Evolutionary conservation across 23 tunicate species (phyloP).

Genomic region (Styela clava): DNA sequence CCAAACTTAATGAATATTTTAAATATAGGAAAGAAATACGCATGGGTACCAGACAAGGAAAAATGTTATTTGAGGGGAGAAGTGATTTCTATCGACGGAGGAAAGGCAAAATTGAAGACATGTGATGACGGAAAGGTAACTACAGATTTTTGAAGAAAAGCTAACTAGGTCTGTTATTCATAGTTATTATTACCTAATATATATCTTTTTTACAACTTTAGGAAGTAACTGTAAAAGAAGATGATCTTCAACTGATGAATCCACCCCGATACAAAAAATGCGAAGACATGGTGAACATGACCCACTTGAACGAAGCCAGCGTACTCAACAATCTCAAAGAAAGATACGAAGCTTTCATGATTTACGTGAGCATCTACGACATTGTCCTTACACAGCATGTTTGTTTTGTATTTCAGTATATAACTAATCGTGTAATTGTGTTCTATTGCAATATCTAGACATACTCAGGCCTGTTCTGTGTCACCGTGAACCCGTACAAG

Average conservation of each 20-base stretch:
- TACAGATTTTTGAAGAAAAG: too few species aligned
- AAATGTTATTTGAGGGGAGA: constrained; percentile 63
- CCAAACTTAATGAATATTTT: too few species aligned
- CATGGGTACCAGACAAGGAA: constrained; percentile 72
- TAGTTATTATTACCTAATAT: too few species aligned
- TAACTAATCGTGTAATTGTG: too few species aligned
- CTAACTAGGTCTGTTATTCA: too few species aligned
- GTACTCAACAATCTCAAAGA: constrained; percentile 70
- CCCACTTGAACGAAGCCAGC: constrained; percentile 89
- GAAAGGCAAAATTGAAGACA: constrained; percentile 64
- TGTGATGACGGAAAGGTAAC: constrained; percentile 49
- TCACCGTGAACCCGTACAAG: constrained; percentile 75
- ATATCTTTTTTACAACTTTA: neutral
- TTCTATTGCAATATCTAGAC: too few species aligned
- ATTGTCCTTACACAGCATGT: too few species aligned
- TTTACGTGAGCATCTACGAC: constrained; percentile 51
- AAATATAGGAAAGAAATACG: constrained; percentile 55
- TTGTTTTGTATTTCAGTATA: too few species aligned
- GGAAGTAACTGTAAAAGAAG: constrained; percentile 75
- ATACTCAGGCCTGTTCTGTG: constrained; percentile 84
- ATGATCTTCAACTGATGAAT: constrained; percentile 78
- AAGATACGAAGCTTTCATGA: constrained; percentile 82
- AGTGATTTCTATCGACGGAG: constrained; percentile 51
- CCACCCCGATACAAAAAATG: constrained; percentile 86
- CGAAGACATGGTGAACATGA: constrained; percentile 95